Base-by-base conservation (phyloP, 2,797 vertebrate genomes). In the Sciurus carolinensis region DNA sequence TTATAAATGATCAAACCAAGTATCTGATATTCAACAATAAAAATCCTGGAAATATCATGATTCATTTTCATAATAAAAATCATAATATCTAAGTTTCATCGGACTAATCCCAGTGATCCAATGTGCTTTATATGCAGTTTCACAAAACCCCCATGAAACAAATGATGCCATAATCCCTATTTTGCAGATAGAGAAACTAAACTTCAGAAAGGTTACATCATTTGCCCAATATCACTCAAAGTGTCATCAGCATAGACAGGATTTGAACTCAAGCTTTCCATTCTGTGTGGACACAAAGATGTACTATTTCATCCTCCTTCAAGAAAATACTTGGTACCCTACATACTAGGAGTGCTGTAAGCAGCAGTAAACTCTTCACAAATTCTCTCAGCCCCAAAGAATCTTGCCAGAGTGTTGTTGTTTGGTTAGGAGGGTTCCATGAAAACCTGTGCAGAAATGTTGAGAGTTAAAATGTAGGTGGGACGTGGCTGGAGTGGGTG, bases 61-160 rank as follows among this genome's bases (percentile, higher is more conserved):
- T 69, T 9, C 33, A 33, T 9, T 57, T 72, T 90, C 59, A 47
- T 64, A 91, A 64, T 59, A 47, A 91, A 91, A 77, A 33, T 17
- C 22, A 42, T 86, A 87, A 85, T n/a, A 77, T 33, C 2, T 44
- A 7, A 59, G 36, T 89, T 96, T 88, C 17, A 88, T 0, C 24
- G 5, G 7, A 12, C 22, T 94, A 36, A 86, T 87, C 39, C 33
- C 44, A n/a, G 14, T 14, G 42, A 83, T 72, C 44, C 8, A 83
- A n/a, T 75, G 18, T 90, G 12, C 11, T 83, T 93, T 92, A 69
- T 24, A 52, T 76, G 39, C 64, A 90, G 79, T 87, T 94, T 90
- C 26, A 71, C 7, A 92, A 64, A 47, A 66, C 17, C 10, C 7
- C 22, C 79, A 44, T 64, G 50, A 80, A 79, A 75, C 83, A 73